Conservation (phyloP, 2,888 invertebrate genomes). For the Allygus modestus region DNA sequence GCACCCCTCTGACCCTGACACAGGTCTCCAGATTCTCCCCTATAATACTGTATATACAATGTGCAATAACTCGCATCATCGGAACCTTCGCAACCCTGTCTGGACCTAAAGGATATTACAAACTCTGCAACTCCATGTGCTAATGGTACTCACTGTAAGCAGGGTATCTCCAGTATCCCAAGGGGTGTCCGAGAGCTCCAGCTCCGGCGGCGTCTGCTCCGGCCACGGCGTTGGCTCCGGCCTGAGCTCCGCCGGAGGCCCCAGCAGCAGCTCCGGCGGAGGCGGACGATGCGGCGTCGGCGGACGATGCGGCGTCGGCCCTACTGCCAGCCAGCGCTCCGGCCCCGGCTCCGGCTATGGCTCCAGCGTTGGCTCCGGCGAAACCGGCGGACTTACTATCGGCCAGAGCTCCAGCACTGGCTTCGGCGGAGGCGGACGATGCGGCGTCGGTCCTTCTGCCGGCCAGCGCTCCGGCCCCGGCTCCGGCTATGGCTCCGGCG, state of each 20-base stretch:
- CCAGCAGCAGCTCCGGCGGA: background rate
- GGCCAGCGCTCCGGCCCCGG: conserved; percentile 68
- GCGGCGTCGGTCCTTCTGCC: background rate
- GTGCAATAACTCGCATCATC: too few relatives aligned
- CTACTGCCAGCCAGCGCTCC: conserved; percentile 66
- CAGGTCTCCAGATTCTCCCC: too few relatives aligned
- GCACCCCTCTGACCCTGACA: too few relatives aligned
- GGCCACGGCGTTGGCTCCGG: conserved; percentile 8
- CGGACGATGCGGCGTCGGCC: background rate
- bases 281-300: background rate
- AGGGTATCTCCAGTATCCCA: background rate
- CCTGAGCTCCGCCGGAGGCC: background rate
- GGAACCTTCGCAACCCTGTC: too few relatives aligned
- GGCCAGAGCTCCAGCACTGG: background rate
- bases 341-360: conserved; percentile 54
- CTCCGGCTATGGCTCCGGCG: background rate
- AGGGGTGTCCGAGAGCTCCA: background rate
- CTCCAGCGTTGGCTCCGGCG: conserved; percentile 13
- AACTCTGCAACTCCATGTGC: too few relatives aligned
- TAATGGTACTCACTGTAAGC: conserved; percentile 4
- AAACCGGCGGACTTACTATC: background rate
- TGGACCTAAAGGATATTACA: too few relatives aligned
- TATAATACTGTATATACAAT: too few relatives aligned
- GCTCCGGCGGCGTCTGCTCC: conserved; percentile 10
- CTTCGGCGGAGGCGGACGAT: background rate